phyloP scores from a whole-genome alignment of 2,797 vertebrate genomes.

The Sitta carolinensis region DNA sequence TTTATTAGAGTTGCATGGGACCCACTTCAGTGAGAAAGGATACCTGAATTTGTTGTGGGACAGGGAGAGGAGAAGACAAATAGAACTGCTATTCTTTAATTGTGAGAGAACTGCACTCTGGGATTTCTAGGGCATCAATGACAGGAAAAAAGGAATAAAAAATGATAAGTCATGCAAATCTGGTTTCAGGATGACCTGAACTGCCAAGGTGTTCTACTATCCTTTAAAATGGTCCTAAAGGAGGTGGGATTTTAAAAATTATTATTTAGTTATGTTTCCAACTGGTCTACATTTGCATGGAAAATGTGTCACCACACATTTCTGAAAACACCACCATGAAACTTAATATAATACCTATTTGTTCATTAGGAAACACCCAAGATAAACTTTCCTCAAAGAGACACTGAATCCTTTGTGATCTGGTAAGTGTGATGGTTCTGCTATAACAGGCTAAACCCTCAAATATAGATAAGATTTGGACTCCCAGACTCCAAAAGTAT shows the following conservation, averaged over 20 bases:
- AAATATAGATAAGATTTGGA: not conserved
- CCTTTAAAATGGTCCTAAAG: not conserved
- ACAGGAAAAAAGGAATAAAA: not conserved
- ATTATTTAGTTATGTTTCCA: not conserved
- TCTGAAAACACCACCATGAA: not conserved
- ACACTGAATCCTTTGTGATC: not conserved
- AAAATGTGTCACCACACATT: not conserved
- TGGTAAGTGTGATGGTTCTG: not conserved
- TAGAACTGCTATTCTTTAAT: not conserved
- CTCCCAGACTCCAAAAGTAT: not conserved
- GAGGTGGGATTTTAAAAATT: not conserved
- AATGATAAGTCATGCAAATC: not conserved
- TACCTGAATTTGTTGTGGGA: not conserved
- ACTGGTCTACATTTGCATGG: not conserved
- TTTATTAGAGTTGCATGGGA: not conserved
- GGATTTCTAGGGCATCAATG: not conserved
- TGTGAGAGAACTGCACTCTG: not conserved
- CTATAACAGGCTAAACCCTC: not conserved
- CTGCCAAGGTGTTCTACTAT: not conserved
- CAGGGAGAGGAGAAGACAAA: not conserved
- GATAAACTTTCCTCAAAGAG: not conserved
- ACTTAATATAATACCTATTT: not conserved
- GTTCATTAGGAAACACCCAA: not conserved
- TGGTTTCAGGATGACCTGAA: not conserved
- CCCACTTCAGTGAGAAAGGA: not conserved